Conservation (phyloP, 2,113 vertebrate species). For the Oxyruncus cristatus region DNA sequence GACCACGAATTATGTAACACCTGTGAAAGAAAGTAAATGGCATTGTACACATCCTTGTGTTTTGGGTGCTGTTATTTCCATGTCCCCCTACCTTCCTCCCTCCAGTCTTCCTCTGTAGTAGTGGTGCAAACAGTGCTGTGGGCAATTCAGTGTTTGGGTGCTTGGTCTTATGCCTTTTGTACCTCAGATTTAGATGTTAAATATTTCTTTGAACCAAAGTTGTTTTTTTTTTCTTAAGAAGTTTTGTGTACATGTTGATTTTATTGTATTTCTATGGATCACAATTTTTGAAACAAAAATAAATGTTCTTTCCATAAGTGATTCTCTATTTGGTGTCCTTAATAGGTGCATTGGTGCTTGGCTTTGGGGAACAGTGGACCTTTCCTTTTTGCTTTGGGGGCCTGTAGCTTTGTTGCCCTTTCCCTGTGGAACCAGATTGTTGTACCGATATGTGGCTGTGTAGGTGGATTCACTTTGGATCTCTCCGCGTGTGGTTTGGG, state of each 20-base stretch:
- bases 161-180: conserved; percentile 47
- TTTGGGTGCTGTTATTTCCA: conserved; percentile 3
- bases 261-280: conserved; percentile 70
- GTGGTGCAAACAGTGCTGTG: not conserved
- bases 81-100: not conserved
- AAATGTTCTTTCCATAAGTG: conserved; percentile 64
- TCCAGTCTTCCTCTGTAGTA: not conserved
- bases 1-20: not conserved
- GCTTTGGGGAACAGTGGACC: not conserved
- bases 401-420: not conserved
- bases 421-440: not conserved
- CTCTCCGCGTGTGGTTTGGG: not conserved
- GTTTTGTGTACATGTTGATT: conserved; percentile 68
- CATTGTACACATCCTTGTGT: not conserved
- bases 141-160: not conserved
- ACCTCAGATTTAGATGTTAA: conserved; percentile 69
- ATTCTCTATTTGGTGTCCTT: not conserved
- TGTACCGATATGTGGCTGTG: fast-evolving
- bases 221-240: not conserved
- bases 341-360: not conserved
- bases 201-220: conserved; percentile 72
- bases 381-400: not conserved
- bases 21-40: conserved; percentile 19
- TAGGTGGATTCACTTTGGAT: not conserved
- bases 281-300: conserved; percentile 65